Conservation (phyloP, 1,140 invertebrate species). For the Zaprionus kolodkinae region DNA sequence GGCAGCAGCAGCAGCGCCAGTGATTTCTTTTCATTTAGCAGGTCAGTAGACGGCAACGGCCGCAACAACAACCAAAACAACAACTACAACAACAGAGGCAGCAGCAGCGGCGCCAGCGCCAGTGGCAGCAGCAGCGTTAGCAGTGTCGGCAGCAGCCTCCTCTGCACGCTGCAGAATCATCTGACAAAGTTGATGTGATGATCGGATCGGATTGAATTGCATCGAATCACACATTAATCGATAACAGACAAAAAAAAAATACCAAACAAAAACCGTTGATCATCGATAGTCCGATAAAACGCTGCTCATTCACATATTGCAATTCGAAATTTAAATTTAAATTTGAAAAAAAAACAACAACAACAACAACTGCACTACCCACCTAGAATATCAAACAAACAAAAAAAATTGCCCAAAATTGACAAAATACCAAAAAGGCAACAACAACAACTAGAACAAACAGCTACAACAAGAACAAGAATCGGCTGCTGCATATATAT, state of each 20-base stretch:
- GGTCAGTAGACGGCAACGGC: constrained; percentile 73
- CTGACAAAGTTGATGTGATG: constrained; percentile 79
- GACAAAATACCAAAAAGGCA: constrained; percentile 6
- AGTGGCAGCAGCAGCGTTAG: constrained; percentile 59
- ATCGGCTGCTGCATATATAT: constrained; percentile 34
- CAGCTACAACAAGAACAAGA: constrained; percentile 20
- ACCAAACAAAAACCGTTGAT: not conserved
- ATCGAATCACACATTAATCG: constrained; percentile 2
- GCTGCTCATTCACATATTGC: constrained; percentile 22
- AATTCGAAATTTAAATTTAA: constrained; percentile 37
- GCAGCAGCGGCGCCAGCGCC: constrained; percentile 60
- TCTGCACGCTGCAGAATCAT: constrained; percentile 78
- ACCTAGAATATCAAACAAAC: constrained; percentile 27
- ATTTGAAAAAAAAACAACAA: not conserved
- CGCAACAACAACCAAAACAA: constrained; percentile 19
- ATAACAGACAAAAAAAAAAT: not conserved
- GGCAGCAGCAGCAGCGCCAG: constrained; percentile 45
- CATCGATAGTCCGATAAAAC: constrained; percentile 25
- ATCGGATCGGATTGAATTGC: constrained; percentile 42
- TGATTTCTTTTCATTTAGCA: constrained; percentile 83
- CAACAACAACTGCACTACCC: constrained; percentile 41
- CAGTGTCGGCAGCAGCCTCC: constrained; percentile 59
- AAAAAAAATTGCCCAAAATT: not conserved
- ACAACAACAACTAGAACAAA: constrained; percentile 13
- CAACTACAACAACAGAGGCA: constrained; percentile 20